Evolutionary conservation across 1,140 invertebrate species (phyloP).

Genomic region (Callitettix versicolor): DNA sequence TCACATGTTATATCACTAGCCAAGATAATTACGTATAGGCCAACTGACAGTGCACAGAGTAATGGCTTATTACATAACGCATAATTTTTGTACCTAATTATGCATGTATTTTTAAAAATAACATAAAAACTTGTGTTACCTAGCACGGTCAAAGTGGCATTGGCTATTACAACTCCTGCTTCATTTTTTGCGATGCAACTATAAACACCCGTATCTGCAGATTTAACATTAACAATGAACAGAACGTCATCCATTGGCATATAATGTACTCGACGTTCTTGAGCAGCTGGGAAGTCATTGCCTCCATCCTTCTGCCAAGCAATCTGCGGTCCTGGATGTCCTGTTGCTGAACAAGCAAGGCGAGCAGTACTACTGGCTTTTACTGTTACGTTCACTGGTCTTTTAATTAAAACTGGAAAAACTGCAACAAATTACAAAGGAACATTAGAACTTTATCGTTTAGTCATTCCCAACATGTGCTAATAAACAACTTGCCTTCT

Average conservation of each 20-base stretch:
- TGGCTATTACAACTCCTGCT: conserved; percentile 74
- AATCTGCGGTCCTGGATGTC: conserved; percentile 79
- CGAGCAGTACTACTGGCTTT: conserved; percentile 75
- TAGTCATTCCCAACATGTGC: too few species aligned
- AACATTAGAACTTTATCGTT: too few species aligned
- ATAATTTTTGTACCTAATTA: too few species aligned
- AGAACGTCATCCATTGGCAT: conserved; percentile 85
- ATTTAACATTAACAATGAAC: conserved; percentile 83
- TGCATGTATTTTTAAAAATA: too few species aligned
- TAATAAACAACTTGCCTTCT: too few species aligned
- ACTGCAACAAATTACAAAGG: conserved; percentile 53
- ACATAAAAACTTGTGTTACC: conserved; percentile 47
- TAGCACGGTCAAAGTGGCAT: conserved; percentile 78
- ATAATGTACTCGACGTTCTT: conserved; percentile 84
- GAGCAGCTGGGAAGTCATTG: conserved; percentile 87
- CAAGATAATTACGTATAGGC: too few species aligned
- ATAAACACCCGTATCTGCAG: conserved; percentile 80
- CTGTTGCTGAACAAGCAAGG: conserved; percentile 81
- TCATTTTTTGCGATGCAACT: conserved; percentile 86
- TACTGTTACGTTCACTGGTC: conserved; percentile 71
- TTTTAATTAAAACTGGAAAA: conserved; percentile 77
- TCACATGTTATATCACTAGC: too few species aligned
- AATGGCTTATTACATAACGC: too few species aligned
- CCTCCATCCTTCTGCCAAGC: conserved; percentile 82
- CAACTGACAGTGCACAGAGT: too few species aligned